A percentile compares a stretch with the other conserved stretches of the same genome.
These are phyloP conservation scores for Oryzias javanicus DNA, from an alignment of 2,113 vertebrate species.

Conservation along the genomic window DNA sequence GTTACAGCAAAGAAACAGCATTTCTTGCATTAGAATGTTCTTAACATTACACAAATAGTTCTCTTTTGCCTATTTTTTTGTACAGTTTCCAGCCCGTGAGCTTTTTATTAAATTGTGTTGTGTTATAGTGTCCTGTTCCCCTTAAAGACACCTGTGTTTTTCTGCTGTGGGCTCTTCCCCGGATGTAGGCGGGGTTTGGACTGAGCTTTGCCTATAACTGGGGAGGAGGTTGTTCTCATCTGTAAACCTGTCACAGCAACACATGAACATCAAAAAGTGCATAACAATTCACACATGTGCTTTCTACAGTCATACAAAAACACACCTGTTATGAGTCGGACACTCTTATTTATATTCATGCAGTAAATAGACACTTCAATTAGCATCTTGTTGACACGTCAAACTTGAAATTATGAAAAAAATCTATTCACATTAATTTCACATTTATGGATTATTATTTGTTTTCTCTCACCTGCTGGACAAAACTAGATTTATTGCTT, in stretches of 20 bases:
- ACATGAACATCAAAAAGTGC: constrained; percentile 46
- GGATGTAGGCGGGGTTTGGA: constrained; percentile 66
- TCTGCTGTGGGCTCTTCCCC: constrained; percentile 65
- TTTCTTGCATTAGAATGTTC: too few relatives aligned
- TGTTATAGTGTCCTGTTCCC: neutral
- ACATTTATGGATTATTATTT: too few relatives aligned
- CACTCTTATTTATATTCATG: neutral
- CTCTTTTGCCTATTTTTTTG: neutral
- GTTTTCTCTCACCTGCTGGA: too few relatives aligned
- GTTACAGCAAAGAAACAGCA: too few relatives aligned
- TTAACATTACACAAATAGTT: neutral
- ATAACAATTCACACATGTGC: neutral
- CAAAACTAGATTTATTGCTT: too few relatives aligned
- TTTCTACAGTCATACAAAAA: neutral
- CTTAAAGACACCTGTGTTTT: constrained; percentile 72
- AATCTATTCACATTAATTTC: too few relatives aligned
- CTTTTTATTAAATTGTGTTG: neutral
- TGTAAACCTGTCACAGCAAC: constrained; percentile 73
- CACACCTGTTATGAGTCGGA: too few relatives aligned
- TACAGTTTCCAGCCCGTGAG: constrained; percentile 61
- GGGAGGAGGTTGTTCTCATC: constrained; percentile 73
- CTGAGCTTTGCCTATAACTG: constrained; percentile 70
- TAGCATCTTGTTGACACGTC: neutral
- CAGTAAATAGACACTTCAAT: neutral
- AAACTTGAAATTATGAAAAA: too few relatives aligned